These are phyloP conservation scores for Eupsittula cactorum DNA, from an alignment of 2,113 vertebrate genomes.

Conservation along the genomic window DNA sequence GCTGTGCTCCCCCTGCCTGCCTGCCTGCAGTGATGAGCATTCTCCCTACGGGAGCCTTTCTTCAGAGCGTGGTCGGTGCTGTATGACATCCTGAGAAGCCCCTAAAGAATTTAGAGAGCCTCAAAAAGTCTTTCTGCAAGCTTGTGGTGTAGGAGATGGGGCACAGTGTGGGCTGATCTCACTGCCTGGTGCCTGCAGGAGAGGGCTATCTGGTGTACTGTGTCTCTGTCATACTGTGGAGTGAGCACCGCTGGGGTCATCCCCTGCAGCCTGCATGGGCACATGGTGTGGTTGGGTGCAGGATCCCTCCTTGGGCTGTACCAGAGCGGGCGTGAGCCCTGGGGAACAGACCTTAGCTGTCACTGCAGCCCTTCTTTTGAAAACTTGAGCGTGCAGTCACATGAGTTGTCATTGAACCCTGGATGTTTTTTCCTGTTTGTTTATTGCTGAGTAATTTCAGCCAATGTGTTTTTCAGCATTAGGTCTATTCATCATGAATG, in stretches of 20 bases:
- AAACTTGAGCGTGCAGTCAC: neutral
- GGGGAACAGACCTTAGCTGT: neutral
- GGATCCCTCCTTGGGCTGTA: neutral
- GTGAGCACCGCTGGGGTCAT: neutral
- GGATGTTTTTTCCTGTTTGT: conserved; percentile 56
- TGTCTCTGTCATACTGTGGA: neutral
- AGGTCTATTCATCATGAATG: conserved; percentile 39
- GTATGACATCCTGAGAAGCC: conserved; percentile 29
- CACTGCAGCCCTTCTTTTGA: neutral
- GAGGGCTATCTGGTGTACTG: accelerated
- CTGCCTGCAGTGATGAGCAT: conserved; percentile 42
- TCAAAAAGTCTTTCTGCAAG: neutral
- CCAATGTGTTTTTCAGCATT: conserved; percentile 47
- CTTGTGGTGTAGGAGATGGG: neutral
- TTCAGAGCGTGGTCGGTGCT: neutral
- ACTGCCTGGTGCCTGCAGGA: neutral
- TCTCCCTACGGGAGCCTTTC: conserved; percentile 31
- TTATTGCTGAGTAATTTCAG: conserved; percentile 60
- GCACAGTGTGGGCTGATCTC: neutral
- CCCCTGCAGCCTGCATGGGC: accelerated
- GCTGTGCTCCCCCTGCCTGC: neutral
- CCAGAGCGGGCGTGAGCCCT: neutral
- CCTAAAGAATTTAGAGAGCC: conserved; percentile 19
- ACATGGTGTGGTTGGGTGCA: accelerated
- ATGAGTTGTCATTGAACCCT: neutral